Percentiles rank a stretch among this genome's conserved stretches.
Evolutionary conservation across 2,888 invertebrate genomes (phyloP).

Genomic region (Cancer borealis): DNA sequence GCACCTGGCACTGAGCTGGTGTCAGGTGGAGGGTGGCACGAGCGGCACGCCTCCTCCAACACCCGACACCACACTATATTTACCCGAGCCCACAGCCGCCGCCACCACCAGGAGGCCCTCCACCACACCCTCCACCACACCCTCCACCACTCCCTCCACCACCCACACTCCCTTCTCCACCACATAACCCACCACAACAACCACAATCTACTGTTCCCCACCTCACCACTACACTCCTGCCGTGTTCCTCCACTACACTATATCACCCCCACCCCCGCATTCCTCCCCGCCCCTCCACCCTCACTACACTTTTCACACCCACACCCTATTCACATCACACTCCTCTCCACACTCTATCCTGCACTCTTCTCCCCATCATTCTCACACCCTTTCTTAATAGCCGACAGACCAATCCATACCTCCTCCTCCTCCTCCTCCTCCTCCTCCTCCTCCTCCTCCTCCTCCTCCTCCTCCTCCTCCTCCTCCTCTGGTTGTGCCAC

Average conservation of each 20-base stretch:
- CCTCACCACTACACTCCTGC: neutral
- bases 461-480: neutral
- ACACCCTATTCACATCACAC: neutral
- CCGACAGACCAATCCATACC: neutral
- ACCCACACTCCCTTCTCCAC: neutral
- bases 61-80: conserved; percentile 71
- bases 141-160: neutral
- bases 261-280: neutral
- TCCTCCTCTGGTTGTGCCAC: neutral
- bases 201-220: neutral
- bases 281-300: neutral
- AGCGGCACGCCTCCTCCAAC: conserved; percentile 67
- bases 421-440: too few species aligned
- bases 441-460: neutral
- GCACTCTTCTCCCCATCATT: neutral
- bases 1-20: conserved; percentile 70
- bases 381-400: neutral
- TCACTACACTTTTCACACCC: neutral
- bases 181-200: neutral
- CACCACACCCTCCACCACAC: neutral
- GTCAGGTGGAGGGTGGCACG: conserved; percentile 70
- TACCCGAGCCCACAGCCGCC: conserved; percentile 57
- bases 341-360: neutral
- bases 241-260: neutral
- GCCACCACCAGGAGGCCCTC: conserved; percentile 56